Conservation (phyloP, 2,888 invertebrate genomes). For the Synergus japonicus region DNA sequence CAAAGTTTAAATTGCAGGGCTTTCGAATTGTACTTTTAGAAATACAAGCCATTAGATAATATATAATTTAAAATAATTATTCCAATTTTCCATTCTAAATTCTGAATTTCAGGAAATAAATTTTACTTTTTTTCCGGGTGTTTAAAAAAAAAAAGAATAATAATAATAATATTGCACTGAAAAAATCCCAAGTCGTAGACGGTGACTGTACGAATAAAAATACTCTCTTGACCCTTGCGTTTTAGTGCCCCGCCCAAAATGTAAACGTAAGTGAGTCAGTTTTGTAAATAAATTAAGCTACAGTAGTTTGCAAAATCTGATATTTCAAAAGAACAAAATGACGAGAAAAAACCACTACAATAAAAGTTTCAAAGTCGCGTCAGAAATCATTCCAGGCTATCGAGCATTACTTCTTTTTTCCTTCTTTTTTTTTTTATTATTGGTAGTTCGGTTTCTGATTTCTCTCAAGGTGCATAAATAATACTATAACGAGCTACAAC, state of each 20-base stretch:
- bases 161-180: neutral
- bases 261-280: constrained; percentile 19
- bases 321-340: neutral
- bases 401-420: neutral
- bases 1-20: neutral
- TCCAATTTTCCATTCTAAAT: neutral
- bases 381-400: constrained; percentile 7
- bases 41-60: too few relatives aligned
- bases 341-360: neutral
- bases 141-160: neutral
- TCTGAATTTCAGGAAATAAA: neutral
- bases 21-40: neutral
- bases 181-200: constrained; percentile 22
- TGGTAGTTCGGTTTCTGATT: neutral
- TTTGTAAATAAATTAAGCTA: constrained; percentile 4
- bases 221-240: constrained; percentile 8
- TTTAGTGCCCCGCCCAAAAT: neutral
- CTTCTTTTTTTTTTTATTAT: neutral
- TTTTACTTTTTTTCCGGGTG: neutral
- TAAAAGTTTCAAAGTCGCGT: neutral
- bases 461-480: neutral
- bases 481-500: constrained; percentile 5
- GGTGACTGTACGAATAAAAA: constrained; percentile 39
- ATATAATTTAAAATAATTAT: neutral
- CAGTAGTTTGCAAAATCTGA: neutral